Evolutionary conservation across 2,888 invertebrate species (phyloP), one percentile per base, ranked within the genome.

Genomic region (Halocaridina rubra): DNA sequence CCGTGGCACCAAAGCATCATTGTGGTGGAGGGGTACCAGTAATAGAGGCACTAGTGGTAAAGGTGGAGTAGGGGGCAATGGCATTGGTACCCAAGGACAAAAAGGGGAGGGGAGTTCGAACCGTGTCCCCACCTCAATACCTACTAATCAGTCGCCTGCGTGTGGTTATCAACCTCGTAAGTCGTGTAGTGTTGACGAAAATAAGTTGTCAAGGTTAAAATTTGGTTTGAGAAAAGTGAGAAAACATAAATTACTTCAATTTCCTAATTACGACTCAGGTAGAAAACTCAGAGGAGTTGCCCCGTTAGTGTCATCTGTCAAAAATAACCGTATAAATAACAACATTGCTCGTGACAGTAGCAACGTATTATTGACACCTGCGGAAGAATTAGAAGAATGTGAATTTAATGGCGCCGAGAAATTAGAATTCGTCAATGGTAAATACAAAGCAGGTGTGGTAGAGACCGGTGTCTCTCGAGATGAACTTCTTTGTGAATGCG

Each of bases 401-500:
- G 74, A 46, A 39, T 61, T 61, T 16, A 57, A 64, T 27, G 79
- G 46, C 4, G 64, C 13, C 71, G 79, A 80, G 8, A 74, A 64
- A 30, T 29, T 78, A 7, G 77, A 84, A 19, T 78, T 84, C 46
- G 84, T 84, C 22, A 72, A 84, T 78, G 74, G 84, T 4, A 74
- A 75, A 46, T 72, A 64, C 46, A 67, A 46, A 33, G 67, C 61
- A 5, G 64, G 79, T n/a, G 24, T 27, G 1, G 74, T 27, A 0
- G 84, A 80, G 16, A 46, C 72, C 46, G 29, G 5, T 59, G 61
- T 1, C 59, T 61, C 22, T 16, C 3, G 27, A 13, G 72, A 72
- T 16, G n/a, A 30, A 32, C 7, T 1, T 53, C 29, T 80, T 8
- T 53, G 80, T 0, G 67, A 80, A 8, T 80, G 80, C 59, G 32